Percentiles rank a stretch among this genome's conserved stretches.
Conservation (phyloP, 2,113 vertebrate genomes). For the Ageneiosus marmoratus region DNA sequence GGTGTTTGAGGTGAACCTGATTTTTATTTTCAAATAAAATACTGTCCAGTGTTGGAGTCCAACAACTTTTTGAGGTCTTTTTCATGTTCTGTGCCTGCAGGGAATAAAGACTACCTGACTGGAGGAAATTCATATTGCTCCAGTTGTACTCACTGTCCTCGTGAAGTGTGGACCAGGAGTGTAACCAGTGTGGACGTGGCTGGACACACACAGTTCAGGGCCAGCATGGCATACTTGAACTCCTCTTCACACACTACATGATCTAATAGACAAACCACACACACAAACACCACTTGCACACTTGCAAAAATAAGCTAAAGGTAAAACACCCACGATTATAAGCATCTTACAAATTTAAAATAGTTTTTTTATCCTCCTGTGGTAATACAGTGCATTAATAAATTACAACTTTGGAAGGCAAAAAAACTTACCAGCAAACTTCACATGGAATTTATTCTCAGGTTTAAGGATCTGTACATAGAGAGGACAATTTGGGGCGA, state of each 20-base stretch:
- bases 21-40: no score
- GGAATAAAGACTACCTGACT: neutral
- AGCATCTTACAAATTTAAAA: neutral
- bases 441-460: constrained; percentile 98
- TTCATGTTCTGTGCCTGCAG: no score
- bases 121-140: neutral
- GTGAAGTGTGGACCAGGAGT: constrained; percentile 94
- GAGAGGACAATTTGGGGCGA: constrained; percentile 95
- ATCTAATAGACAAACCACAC: constrained; percentile 71
- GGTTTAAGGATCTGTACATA: constrained; percentile 98
- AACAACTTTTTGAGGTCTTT: no score
- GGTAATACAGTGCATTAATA: neutral
- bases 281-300: neutral
- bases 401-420: neutral
- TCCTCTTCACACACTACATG: constrained; percentile 99
- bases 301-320: neutral
- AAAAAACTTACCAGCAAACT: constrained; percentile 89
- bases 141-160: constrained; percentile 91
- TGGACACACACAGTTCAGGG: constrained; percentile 96
- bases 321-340: neutral
- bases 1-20: no score
- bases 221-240: constrained; percentile 98
- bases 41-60: no score
- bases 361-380: no score
- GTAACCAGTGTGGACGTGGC: constrained; percentile 97